Evolutionary conservation across 2,888 invertebrate species (phyloP).

Genomic region (Leptopterna dolabrata): DNA sequence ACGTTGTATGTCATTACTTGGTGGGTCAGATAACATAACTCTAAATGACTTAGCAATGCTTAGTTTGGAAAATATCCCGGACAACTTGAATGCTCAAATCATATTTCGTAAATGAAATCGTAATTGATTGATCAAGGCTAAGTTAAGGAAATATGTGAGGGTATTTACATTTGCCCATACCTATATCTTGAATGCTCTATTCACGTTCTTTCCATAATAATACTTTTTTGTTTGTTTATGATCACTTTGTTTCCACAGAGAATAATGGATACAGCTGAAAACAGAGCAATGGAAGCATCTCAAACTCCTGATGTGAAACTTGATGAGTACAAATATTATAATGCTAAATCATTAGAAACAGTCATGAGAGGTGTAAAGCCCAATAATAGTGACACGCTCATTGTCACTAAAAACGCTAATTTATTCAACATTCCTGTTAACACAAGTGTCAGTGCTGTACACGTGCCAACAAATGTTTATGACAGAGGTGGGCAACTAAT

Average conservation of each 20-base stretch:
- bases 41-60: too few species aligned
- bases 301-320: conserved; percentile 65
- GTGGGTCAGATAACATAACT: too few species aligned
- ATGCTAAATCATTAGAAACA: conserved; percentile 77
- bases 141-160: too few species aligned
- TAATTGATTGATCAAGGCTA: too few species aligned
- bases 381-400: conserved; percentile 73
- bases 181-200: too few species aligned
- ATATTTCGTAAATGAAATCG: too few species aligned
- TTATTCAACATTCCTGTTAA: conserved; percentile 84
- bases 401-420: conserved; percentile 77
- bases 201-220: too few species aligned
- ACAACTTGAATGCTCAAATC: too few species aligned
- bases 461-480: conserved; percentile 96
- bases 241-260: conserved; percentile 69
- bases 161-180: too few species aligned
- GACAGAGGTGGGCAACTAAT: conserved; percentile 77
- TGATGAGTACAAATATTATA: conserved; percentile 68
- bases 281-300: conserved; percentile 75
- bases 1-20: conserved; percentile 63
- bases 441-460: conserved; percentile 86
- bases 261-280: conserved; percentile 90
- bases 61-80: too few species aligned
- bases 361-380: conserved; percentile 64
- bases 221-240: too few species aligned